These are phyloP conservation scores for Trinorchestia longiramus DNA, from an alignment of 1,140 invertebrate genomes.

Conservation along the genomic window DNA sequence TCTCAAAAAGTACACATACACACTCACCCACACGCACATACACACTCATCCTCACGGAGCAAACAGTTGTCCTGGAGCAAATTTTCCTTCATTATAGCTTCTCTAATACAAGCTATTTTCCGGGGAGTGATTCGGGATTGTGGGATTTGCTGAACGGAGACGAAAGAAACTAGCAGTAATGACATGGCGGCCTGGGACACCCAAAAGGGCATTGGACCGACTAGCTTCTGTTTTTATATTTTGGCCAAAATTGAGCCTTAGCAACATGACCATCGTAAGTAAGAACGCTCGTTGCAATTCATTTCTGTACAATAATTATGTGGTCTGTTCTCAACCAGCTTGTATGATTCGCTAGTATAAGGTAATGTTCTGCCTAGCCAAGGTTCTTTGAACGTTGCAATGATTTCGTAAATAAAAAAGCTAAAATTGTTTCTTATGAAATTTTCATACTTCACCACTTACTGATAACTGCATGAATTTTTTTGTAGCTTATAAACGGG, in stretches of 20 bases:
- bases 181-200: conserved; percentile 4
- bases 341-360: neutral
- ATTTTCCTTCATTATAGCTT: conserved; percentile 45
- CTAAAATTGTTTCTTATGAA: neutral
- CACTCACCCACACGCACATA: neutral
- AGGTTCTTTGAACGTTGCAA: neutral
- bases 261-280: neutral
- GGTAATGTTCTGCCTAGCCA: neutral
- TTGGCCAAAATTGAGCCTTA: neutral
- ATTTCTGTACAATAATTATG: neutral
- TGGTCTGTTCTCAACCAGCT: neutral
- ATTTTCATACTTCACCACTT: neutral
- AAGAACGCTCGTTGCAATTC: neutral
- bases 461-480: neutral
- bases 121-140: conserved; percentile 50
- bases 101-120: conserved; percentile 53
- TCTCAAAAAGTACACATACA: neutral
- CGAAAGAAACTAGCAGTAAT: conserved; percentile 48
- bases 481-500: neutral
- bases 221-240: neutral
- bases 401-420: neutral
- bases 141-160: conserved; percentile 50
- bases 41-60: conserved; percentile 22
- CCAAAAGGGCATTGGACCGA: neutral
- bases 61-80: conserved; percentile 25